These are phyloP conservation scores for Piaya cayana DNA, from an alignment of 2,113 vertebrate genomes.

Conservation along the genomic window DNA sequence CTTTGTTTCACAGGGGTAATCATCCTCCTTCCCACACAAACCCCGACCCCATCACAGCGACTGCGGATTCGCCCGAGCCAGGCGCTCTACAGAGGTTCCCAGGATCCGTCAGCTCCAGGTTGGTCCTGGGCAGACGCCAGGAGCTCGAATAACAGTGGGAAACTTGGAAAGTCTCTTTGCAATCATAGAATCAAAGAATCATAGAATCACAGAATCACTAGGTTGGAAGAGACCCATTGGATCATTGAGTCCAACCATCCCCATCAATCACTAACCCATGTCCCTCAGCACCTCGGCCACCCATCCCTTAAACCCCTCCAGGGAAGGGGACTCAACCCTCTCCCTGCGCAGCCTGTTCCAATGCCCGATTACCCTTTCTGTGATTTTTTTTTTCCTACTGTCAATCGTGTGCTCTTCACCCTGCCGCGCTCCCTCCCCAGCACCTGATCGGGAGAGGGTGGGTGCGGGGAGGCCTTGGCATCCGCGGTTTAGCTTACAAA, in stretches of 20 bases:
- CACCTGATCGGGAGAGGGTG: not conserved
- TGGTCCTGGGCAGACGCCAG: not conserved
- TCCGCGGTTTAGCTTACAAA: not conserved
- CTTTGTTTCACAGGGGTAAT: not conserved
- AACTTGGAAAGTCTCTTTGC: not conserved
- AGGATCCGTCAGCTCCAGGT: not conserved
- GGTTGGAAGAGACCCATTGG: too few species aligned
- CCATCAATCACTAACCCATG: too few species aligned
- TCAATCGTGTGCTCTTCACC: accelerated
- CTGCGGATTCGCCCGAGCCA: not conserved
- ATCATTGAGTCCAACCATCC: too few species aligned
- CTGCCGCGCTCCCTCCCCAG: not conserved
- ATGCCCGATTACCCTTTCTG: too few species aligned
- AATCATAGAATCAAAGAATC: too few species aligned
- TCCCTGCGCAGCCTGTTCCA: too few species aligned
- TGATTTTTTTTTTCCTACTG: too few species aligned
- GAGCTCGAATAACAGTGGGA: not conserved
- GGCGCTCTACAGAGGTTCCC: not conserved
- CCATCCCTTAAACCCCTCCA: too few species aligned
- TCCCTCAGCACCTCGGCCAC: too few species aligned
- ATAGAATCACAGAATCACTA: too few species aligned
- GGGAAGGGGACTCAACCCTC: too few species aligned
- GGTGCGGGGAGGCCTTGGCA: not conserved
- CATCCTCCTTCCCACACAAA: not conserved
- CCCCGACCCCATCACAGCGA: not conserved